Percentiles rank a stretch among this genome's conserved stretches.
These are phyloP conservation scores for Nasonovia ribisnigri DNA, from an alignment of 2,888 invertebrate species.

Conservation along the genomic window DNA sequence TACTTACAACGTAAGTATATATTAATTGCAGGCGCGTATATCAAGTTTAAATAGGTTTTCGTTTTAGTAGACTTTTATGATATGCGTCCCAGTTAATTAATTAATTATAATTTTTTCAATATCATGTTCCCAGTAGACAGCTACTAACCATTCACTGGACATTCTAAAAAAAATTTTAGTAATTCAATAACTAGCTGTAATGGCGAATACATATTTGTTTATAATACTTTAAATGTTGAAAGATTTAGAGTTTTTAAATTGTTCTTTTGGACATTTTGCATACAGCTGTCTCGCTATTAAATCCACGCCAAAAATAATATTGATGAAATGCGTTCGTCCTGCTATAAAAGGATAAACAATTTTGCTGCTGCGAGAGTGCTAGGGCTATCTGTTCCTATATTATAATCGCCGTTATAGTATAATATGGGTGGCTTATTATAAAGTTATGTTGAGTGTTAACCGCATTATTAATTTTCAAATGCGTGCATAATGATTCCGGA, in stretches of 20 bases:
- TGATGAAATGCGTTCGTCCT: neutral
- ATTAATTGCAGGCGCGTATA: neutral
- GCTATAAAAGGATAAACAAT: neutral
- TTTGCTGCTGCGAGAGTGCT: neutral
- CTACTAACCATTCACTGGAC: neutral
- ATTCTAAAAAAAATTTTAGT: neutral
- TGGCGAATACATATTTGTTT: neutral
- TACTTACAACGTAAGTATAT: neutral
- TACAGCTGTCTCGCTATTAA: neutral
- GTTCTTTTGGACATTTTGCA: neutral
- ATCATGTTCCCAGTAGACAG: neutral
- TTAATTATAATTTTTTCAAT: neutral
- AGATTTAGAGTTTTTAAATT: neutral
- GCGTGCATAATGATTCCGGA: slow-evolving; percentile 40
- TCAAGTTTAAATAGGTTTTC: neutral
- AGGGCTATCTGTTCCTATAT: neutral
- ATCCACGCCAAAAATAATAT: neutral
- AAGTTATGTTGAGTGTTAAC: slow-evolving; percentile 53
- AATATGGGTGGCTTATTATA: slow-evolving; percentile 27
- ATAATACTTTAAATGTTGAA: neutral
- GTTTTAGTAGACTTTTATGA: neutral
- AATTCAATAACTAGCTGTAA: neutral
- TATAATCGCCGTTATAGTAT: neutral
- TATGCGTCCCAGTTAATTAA: neutral
- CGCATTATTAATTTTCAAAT: slow-evolving; percentile 55